Conservation (phyloP, 2,797 vertebrate genomes). For the Podarcis siculus region DNA sequence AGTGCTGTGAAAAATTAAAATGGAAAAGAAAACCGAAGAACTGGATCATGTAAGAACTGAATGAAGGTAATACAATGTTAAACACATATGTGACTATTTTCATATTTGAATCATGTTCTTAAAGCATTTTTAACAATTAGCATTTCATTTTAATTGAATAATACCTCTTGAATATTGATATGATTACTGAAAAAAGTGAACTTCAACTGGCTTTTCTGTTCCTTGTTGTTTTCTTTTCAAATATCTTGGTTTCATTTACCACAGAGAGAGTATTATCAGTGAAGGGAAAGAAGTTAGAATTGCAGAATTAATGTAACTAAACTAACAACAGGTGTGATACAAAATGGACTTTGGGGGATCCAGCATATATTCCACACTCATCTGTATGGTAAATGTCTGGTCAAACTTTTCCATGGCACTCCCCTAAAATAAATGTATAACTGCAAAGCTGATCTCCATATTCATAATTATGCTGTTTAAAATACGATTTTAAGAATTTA, state of each 20-base stretch:
- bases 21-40: constrained; percentile 70
- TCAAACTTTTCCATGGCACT: constrained; percentile 14
- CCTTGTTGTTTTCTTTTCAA: neutral
- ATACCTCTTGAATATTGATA: neutral
- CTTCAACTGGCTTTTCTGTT: constrained; percentile 18
- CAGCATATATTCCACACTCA: neutral
- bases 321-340: constrained; percentile 2
- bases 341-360: neutral
- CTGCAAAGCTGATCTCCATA: constrained; percentile 3
- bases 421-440: neutral
- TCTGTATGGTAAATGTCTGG: neutral
- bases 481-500: neutral
- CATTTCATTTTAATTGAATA: neutral
- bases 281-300: neutral
- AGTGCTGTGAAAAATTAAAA: constrained; percentile 68
- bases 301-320: constrained; percentile 24
- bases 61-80: constrained; percentile 76
- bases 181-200: constrained; percentile 17
- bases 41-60: constrained; percentile 67
- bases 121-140: neutral
- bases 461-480: neutral
- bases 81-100: constrained; percentile 9
- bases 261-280: neutral
- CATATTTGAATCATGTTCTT: neutral
- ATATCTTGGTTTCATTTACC: neutral